Evolutionary conservation across 2,113 vertebrate genomes (phyloP).

Genomic region (Deroptyus accipitrinus): DNA sequence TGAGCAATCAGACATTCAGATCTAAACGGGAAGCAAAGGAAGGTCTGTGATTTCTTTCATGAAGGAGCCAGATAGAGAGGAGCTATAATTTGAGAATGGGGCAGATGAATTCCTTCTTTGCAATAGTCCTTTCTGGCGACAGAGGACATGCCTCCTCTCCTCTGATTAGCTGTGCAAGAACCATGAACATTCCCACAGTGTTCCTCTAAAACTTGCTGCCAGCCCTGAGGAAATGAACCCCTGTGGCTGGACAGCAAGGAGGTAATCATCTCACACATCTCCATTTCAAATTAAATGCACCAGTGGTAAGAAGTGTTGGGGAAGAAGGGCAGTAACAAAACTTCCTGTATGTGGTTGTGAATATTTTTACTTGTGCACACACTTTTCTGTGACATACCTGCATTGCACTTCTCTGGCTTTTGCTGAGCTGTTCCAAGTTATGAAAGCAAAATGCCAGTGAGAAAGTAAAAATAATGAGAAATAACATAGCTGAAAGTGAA

Average conservation of each 20-base stretch:
- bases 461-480: not conserved
- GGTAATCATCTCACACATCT: not conserved
- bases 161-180: not conserved
- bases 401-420: not conserved
- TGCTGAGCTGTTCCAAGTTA: not conserved
- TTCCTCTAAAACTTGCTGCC: conserved; percentile 6
- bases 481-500: not conserved
- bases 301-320: not conserved
- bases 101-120: not conserved
- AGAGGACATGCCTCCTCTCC: not conserved
- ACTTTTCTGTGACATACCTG: not conserved
- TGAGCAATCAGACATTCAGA: not conserved
- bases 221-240: not conserved
- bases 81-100: not conserved
- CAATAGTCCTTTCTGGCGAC: not conserved
- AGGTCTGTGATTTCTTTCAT: not conserved
- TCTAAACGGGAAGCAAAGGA: not conserved
- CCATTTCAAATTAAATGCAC: not conserved
- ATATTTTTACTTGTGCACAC: not conserved
- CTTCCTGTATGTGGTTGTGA: not conserved
- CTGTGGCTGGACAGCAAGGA: not conserved
- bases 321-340: not conserved
- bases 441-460: not conserved
- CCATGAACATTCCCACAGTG: not conserved
- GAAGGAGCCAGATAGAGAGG: not conserved